Base-by-base conservation (phyloP, 2,888 invertebrate genomes). In the Tinea trinotella region DNA sequence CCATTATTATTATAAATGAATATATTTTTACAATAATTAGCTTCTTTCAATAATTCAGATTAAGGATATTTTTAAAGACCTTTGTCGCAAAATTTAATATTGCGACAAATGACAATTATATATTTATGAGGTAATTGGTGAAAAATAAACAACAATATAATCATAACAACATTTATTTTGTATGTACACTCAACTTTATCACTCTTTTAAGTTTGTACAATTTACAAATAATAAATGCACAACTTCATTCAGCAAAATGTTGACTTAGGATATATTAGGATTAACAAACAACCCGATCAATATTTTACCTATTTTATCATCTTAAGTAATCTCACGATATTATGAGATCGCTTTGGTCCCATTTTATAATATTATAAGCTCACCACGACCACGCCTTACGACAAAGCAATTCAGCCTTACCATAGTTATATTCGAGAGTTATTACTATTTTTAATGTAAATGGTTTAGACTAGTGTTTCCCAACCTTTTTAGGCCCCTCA, bases 181-280 rank as follows among this genome's bases (percentile, higher is more conserved):
- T 76, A 79, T 82, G 78, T 82, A 84, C 81, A 85, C 77, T 77
- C 62, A 70, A 54, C 12, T 53, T 53, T 53, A 53, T 36, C 53
- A 54, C 73, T 71, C 76, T 66, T 63, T 66, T 67, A 73, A 68
- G 65, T 73, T 79, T 79, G 79, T 76, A 79, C 75, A 79, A 72
- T 77, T 80, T 82, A 82, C 82, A 81, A 82, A 80, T 79, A 81
- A 77, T 84, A 85, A 84, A 85, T 84, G 85, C 85, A 85, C 84
- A 84, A 84, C 81, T 79, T 82, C 83, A 83, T 83, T n/a, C 82
- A 77, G 79, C 75, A 83, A 79, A 77, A 70, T 70, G 24, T 50
- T 50, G 50, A 50, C 46, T 46, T 46, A 46, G 46, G 46, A 19
- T 46, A 10, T 17, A 15, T 15, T 15, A 19, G 46, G 46, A 19